Conservation (phyloP, 2,797 vertebrate genomes). For the Ammospiza maritima region DNA sequence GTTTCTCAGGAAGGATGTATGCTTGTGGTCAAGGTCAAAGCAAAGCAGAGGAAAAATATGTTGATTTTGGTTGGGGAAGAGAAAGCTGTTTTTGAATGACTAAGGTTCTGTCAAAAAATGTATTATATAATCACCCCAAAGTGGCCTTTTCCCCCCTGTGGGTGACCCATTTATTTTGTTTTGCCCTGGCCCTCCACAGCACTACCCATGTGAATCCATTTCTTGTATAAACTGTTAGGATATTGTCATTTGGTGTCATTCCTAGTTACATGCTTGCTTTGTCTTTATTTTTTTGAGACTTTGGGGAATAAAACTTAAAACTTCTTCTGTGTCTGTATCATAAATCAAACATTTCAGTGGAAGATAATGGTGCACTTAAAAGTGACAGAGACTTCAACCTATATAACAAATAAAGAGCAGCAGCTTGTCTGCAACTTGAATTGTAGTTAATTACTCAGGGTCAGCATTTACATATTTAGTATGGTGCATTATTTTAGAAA, state of each 20-base stretch:
- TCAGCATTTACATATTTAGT: conserved; percentile 5
- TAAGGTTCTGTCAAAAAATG: background rate
- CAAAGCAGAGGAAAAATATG: background rate
- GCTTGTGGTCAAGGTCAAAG: background rate
- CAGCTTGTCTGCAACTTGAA: conserved; percentile 5
- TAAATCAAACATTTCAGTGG: conserved; percentile 61
- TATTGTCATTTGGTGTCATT: conserved; percentile 52
- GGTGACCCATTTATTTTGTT: conserved; percentile 12
- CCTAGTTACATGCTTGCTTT: conserved; percentile 37
- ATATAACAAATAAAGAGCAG: conserved; percentile 8
- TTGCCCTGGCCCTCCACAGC: background rate
- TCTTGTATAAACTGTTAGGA: background rate
- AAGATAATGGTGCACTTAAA: conserved; percentile 10
- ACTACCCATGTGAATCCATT: background rate
- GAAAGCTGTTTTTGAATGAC: background rate
- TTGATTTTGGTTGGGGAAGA: background rate
- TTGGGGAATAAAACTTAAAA: conserved; percentile 48
- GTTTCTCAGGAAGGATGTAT: background rate
- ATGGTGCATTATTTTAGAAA: background rate
- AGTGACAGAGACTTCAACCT: background rate
- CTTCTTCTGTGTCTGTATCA: conserved; percentile 29
- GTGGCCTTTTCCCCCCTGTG: background rate
- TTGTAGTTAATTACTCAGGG: conserved; percentile 10
- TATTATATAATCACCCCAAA: background rate
- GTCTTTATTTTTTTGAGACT: conserved; percentile 44